Evolutionary conservation across 2,113 vertebrate species (phyloP).

Genomic region (Paramisgurnus dabryanus): DNA sequence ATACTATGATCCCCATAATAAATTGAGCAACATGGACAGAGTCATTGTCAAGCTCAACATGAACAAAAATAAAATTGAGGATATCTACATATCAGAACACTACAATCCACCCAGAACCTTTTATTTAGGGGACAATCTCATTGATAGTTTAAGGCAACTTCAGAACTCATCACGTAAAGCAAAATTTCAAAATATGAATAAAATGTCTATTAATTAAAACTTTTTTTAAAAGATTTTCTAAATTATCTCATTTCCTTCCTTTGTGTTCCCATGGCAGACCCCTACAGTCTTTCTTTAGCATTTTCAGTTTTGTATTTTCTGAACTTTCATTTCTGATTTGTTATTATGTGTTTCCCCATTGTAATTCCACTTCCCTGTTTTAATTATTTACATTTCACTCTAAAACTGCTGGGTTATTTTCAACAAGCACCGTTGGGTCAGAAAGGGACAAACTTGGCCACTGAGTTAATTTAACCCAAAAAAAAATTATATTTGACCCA

Average conservation of each 20-base stretch:
- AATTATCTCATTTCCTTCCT: not conserved
- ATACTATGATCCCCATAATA: constrained; percentile 61
- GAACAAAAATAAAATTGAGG: constrained; percentile 59
- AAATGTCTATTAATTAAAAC: not conserved
- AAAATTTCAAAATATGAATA: not conserved
- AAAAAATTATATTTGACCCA: too few relatives aligned
- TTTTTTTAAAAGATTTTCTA: not conserved
- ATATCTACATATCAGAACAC: constrained; percentile 68
- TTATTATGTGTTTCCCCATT: constrained; percentile 15
- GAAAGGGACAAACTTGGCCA: too few relatives aligned
- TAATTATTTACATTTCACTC: not conserved
- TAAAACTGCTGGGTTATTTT: too few relatives aligned
- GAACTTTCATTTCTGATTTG: constrained; percentile 40
- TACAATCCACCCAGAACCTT: constrained; percentile 61
- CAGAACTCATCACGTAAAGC: not conserved
- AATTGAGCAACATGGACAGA: constrained; percentile 69
- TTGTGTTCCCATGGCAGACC: not conserved
- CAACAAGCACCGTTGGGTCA: too few relatives aligned
- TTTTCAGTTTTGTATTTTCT: constrained; percentile 31
- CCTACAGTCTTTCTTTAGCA: not conserved
- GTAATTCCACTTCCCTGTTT: constrained; percentile 40
- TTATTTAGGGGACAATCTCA: constrained; percentile 59
- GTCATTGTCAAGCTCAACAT: constrained; percentile 67
- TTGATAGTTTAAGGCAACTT: constrained; percentile 39
- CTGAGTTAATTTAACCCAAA: too few relatives aligned